Evolutionary conservation across 2,888 invertebrate genomes (phyloP).

Genomic region (Zygothrica quintamaculata): DNA sequence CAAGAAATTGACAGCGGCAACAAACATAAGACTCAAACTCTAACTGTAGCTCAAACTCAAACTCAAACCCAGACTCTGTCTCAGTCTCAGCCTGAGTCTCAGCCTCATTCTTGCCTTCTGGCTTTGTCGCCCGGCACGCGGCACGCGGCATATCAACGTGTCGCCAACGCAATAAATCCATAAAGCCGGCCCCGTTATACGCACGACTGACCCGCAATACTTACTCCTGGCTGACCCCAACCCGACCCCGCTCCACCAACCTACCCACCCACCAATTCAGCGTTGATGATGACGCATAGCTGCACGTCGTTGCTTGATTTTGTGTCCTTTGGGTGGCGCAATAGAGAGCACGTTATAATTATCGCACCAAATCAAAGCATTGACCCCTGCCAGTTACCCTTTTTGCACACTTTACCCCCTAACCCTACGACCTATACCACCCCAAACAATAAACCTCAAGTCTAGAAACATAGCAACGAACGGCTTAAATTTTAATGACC

Average conservation of each 20-base stretch:
- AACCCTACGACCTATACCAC: background rate
- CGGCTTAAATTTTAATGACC: slow-evolving; percentile 25
- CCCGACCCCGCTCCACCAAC: slow-evolving; percentile 4
- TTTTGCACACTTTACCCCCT: slow-evolving; percentile 10
- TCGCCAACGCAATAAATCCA: slow-evolving; percentile 74
- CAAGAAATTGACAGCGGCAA: too few species aligned
- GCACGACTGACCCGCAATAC: slow-evolving; percentile 50
- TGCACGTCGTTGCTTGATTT: slow-evolving; percentile 61
- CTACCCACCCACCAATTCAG: slow-evolving; percentile 2
- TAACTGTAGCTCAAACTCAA: background rate
- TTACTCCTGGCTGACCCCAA: slow-evolving; percentile 4
- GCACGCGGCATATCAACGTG: slow-evolving; percentile 72
- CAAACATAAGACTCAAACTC: too few species aligned
- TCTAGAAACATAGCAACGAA: slow-evolving; percentile 14
- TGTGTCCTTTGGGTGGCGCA: slow-evolving; percentile 32
- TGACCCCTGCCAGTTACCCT: slow-evolving; percentile 1
- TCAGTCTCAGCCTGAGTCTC: too few species aligned
- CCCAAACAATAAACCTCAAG: background rate
- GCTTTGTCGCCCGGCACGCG: slow-evolving; percentile 6
- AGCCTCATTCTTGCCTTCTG: slow-evolving; percentile 20
- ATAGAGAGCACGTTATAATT: slow-evolving; percentile 69
- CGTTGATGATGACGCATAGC: slow-evolving; percentile 60
- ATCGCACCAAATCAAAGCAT: slow-evolving; percentile 76
- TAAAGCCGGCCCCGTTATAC: slow-evolving; percentile 54
- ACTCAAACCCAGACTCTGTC: slow-evolving; percentile 6